Evolutionary conservation across 2,797 vertebrate genomes (phyloP), one percentile per base, ranked within the genome.

Genomic region (Hoplostethus atlanticus): DNA sequence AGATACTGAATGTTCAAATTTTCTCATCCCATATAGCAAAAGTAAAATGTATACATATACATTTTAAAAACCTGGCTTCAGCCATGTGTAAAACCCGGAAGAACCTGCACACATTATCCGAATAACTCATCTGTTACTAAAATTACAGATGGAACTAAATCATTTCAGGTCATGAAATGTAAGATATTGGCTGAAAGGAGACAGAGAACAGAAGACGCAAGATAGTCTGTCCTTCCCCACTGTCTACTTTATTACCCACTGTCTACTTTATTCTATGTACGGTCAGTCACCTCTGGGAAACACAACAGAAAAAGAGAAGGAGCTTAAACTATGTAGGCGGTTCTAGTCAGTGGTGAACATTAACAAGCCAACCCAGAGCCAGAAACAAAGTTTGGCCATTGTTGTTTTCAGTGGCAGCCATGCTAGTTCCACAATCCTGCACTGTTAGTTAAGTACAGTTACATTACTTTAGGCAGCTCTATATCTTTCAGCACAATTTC

Each of bases 191-290:
- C 34, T 50, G 47, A 55, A 17, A 59, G 4, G 12, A 67, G 31
- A 62, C 47, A 78, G 40, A 74, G 31, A 88, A 77, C 48, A 84
- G 44, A 83, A 38, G 56, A 87, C 81, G 77, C 70, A 56, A 65
- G 12, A 44, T n/a, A 74, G 62, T 79, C 47, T 21, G 68, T 84
- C 65, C 76, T 81, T 86, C 79, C 86, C 71, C 70, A 71, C 64
- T 54, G 60, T 90, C 81, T 84, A 85, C 76, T 88, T 90, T 90
- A 91, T 92, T 92, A 84, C 89, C 85, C 89, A 86, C 82, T 76
- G 80, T 89, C 56, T 87, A 76, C 74, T 80, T 81, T 81, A 84
- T 86, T 92, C 86, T 93, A 93, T 93, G 71, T 94, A 95, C 91
- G 93, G 86, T 91, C 89, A 87, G 77, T 79, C 80, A 81, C 76